These are phyloP conservation scores for Drosophila pseudotalamancana DNA, from an alignment of 2,888 invertebrate species.

Conservation along the genomic window DNA sequence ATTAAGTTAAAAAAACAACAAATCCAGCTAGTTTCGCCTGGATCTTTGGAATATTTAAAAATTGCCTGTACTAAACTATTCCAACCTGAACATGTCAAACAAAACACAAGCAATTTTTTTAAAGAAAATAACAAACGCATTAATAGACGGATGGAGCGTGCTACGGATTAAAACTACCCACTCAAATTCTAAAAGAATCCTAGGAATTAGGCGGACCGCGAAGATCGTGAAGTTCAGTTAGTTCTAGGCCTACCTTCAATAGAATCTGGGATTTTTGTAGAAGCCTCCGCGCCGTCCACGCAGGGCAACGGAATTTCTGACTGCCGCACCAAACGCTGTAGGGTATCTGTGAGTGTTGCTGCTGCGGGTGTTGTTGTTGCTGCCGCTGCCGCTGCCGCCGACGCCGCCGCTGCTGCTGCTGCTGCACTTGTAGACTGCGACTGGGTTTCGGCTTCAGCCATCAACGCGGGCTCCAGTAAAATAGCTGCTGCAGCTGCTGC, in stretches of 20 bases:
- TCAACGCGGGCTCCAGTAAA: constrained; percentile 27
- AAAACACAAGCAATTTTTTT: constrained; percentile 3
- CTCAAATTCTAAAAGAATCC: neutral
- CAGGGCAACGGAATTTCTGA: constrained; percentile 13
- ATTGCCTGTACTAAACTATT: constrained; percentile 17
- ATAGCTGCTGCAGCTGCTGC: constrained; percentile 1
- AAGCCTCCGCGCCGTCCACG: constrained; percentile 25
- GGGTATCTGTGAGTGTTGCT: constrained; percentile 10
- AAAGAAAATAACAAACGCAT: constrained; percentile 9
- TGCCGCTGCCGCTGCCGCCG: constrained; percentile 1
- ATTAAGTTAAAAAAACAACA: neutral
- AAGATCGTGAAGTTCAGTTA: neutral
- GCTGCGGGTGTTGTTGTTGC: constrained; percentile 3
- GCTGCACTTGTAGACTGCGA: constrained; percentile 38
- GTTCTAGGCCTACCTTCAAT: constrained; percentile 71
- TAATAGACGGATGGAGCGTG: neutral
- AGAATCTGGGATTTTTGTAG: constrained; percentile 75
- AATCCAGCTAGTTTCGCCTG: constrained; percentile 14
- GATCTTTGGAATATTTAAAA: constrained; percentile 20
- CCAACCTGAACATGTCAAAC: constrained; percentile 33
- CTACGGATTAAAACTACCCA: too few species aligned
- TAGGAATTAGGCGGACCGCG: neutral
- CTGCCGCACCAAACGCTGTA: constrained; percentile 11
- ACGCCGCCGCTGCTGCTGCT: constrained; percentile 8
- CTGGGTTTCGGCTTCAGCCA: constrained; percentile 38